phyloP scores from a whole-genome alignment of 2,113 vertebrate species.

The Podarcis muralis region DNA sequence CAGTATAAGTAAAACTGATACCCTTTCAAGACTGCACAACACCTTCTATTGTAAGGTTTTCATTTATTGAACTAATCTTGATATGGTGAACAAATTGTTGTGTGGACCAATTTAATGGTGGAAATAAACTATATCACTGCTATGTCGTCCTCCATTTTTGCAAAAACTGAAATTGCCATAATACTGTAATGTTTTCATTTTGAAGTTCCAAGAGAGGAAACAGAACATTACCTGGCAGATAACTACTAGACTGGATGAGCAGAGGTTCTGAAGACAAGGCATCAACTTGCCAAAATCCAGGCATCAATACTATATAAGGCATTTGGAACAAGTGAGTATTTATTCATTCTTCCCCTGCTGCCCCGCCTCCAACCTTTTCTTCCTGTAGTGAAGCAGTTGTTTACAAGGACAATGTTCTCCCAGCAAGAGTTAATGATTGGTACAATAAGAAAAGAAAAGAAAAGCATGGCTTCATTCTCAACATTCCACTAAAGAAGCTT shows the following conservation, averaged over 20 bases:
- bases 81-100: neutral
- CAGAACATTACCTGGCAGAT: neutral
- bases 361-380: neutral
- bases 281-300: neutral
- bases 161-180: neutral
- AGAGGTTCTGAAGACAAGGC: neutral
- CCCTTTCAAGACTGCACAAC: neutral
- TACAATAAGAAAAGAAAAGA: conserved; percentile 60
- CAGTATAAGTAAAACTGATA: neutral
- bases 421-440: conserved; percentile 51
- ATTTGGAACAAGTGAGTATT: neutral
- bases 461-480: conserved; percentile 65
- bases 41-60: neutral
- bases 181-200: neutral
- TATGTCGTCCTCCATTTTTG: neutral
- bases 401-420: conserved; percentile 5
- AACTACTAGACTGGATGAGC: neutral
- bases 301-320: neutral
- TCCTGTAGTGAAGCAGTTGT: neutral
- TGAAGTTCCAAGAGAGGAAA: neutral
- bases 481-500: conserved; percentile 63
- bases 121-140: neutral
- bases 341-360: neutral
- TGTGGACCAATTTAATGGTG: neutral
- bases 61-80: neutral